Base-by-base conservation (phyloP, 2,797 vertebrate genomes). In the Trachurus trachurus region DNA sequence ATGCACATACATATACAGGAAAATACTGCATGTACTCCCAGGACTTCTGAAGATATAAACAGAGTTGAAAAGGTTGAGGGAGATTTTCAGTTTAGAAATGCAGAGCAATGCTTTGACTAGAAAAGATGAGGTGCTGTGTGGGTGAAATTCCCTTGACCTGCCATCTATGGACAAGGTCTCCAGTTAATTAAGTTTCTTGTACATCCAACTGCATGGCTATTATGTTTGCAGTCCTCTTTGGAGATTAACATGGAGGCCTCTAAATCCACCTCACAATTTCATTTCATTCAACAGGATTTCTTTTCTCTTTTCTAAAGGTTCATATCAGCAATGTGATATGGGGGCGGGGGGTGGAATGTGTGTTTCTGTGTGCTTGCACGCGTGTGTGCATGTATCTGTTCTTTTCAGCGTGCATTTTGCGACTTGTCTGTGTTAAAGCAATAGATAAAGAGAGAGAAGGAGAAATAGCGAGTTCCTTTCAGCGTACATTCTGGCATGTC, bases 181-280 rank as follows among this genome's bases (percentile, higher is more conserved):
- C 15, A 62, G 84, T 89, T 93, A 93, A 93, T 91, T 90, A 89
- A 84, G 86, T 84, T 90, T 85, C 74, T 82, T 86, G 72, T 84
- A 78, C 72, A 86, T 77, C 82, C 69, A 86, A 71, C 71, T 86
- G 74, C 62, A 75, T 78, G 71, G 67, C 86, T 83, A 84, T 92
- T 91, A 86, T 90, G 82, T 91, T 89, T 88, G 81, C 81, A 73
- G 85, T 73, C 85, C 80, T 88, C 84, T 88, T 87, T 89, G 80
- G 83, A 92, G 89, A 95, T 94, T 92, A 94, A 88, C 67, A 89
- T 34, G 37, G 71, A 83, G 76, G 83, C 83, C 83, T 87, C 79
- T 87, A 92, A 93, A 93, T 92, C 88, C 88, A 88, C 82, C 84
- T 87, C 84, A 86, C 73, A 82, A 91, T 92, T 93, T 93, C 64